phyloP scores from a whole-genome alignment of 2,113 vertebrate species.

The Notothenia coriiceps region DNA sequence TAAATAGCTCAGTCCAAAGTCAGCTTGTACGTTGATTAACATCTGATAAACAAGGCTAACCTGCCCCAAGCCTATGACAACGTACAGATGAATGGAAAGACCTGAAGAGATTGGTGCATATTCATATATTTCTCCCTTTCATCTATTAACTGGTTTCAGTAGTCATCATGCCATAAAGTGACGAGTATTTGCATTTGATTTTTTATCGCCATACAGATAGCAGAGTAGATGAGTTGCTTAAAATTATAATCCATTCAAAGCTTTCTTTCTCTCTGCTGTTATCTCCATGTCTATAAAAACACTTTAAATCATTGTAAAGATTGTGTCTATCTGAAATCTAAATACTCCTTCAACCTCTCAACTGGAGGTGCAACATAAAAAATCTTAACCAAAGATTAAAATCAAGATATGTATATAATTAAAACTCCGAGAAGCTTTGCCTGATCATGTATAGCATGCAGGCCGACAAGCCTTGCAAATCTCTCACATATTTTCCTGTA shows the following conservation, averaged over 20 bases:
- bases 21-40: background rate
- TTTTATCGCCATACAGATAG: slow-evolving; percentile 1
- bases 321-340: no score
- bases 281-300: no score
- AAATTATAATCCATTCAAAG: no score
- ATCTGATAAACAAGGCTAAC: background rate
- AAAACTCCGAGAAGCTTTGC: no score
- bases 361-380: no score
- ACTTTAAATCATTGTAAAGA: no score
- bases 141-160: slow-evolving; percentile 14
- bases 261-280: no score
- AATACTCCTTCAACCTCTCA: no score
- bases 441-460: background rate
- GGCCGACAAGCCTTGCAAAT: background rate
- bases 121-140: background rate
- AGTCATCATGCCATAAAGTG: background rate
- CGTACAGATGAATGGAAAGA: background rate
- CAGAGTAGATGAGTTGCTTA: no score
- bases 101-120: no score
- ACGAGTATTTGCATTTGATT: slow-evolving; percentile 15
- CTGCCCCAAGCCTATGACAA: background rate
- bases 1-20: background rate
- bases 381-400: no score
- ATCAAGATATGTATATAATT: no score
- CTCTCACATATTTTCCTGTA: background rate